phyloP scores from a whole-genome alignment of 2,797 vertebrate species.

The Arvicola amphibius region DNA sequence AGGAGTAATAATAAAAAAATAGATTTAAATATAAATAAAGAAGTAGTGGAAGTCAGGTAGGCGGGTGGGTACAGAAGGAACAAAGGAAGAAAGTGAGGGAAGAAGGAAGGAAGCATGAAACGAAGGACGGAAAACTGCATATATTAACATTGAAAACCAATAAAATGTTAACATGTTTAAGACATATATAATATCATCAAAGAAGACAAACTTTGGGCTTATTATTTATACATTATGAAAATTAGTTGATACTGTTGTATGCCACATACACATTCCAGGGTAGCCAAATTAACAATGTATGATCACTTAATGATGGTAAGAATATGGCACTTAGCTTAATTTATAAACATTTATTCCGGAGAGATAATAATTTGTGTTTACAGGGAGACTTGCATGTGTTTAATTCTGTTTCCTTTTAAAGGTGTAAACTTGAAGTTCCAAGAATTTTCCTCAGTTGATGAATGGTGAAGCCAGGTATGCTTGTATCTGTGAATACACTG shows the following conservation, averaged over 20 bases:
- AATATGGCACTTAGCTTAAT: neutral
- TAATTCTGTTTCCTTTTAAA: neutral
- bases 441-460: neutral
- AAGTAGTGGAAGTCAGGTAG: neutral
- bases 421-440: neutral
- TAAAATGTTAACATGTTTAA: neutral
- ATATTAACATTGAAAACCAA: too few relatives aligned
- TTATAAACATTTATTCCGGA: neutral
- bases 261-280: neutral
- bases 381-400: neutral
- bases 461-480: neutral
- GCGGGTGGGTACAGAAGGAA: too few relatives aligned
- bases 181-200: neutral
- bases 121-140: neutral
- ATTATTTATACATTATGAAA: neutral
- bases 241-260: neutral
- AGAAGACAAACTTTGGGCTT: neutral
- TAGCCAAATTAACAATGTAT: neutral
- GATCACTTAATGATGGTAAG: neutral
- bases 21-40: neutral
- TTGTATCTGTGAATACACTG: neutral
- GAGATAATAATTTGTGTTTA: too few relatives aligned
- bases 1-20: neutral
- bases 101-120: neutral
- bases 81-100: neutral